Percentiles rank a stretch among this genome's conserved stretches.
phyloP scores from a whole-genome alignment of 2,113 vertebrate species.

The Odocoileus hemionus region DNA sequence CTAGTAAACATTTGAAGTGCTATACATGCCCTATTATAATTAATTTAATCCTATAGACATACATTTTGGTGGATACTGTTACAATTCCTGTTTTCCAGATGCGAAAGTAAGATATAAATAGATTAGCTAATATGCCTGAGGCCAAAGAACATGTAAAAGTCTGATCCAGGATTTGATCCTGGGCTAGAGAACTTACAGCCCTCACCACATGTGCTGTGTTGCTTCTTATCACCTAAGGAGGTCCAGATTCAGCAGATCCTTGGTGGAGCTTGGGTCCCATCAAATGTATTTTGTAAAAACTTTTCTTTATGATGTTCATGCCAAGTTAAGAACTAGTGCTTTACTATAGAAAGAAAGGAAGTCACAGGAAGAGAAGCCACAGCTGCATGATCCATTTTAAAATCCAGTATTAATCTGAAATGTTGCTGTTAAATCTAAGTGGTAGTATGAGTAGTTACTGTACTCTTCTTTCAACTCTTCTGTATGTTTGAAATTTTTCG shows the following conservation, averaged over 20 bases:
- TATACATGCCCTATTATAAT: neutral
- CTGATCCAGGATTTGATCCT: neutral
- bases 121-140: neutral
- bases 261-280: neutral
- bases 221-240: neutral
- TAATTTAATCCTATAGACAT: neutral
- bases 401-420: constrained; percentile 24
- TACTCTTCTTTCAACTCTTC: constrained; percentile 19
- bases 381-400: neutral
- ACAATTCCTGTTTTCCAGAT: constrained; percentile 16
- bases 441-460: neutral
- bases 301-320: neutral
- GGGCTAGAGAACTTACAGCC: neutral
- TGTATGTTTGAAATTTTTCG: constrained; percentile 19
- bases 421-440: neutral
- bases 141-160: neutral
- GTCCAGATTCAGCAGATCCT: neutral
- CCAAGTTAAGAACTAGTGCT: neutral
- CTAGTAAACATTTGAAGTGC: neutral
- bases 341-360: constrained; percentile 18
- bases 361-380: neutral
- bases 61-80: neutral
- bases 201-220: neutral
- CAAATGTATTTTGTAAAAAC: neutral
- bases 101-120: constrained; percentile 18